Conservation (phyloP, 1,140 invertebrate species). For the Lordiphosa mommai region DNA sequence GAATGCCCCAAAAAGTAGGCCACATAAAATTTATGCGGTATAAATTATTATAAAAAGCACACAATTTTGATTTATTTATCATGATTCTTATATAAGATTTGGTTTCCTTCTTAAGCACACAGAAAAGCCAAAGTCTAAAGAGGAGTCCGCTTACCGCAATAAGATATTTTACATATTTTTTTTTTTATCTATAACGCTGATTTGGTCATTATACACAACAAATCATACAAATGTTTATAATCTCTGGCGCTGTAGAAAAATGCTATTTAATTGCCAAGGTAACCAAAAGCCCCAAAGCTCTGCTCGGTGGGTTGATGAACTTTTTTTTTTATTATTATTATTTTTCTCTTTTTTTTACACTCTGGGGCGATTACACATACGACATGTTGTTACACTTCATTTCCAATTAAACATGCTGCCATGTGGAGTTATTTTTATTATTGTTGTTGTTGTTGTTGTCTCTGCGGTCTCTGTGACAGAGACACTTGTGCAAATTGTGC, state of each 20-base stretch:
- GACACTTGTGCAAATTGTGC: conserved; percentile 28
- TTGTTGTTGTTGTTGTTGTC: conserved; percentile 5
- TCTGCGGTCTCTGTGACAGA: conserved; percentile 1
- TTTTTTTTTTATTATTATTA: conserved; percentile 20
- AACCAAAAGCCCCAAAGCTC: conserved; percentile 17
- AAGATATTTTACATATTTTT: no score
- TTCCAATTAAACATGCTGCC: conserved; percentile 47
- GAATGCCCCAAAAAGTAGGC: no score
- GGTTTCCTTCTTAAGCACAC: no score
- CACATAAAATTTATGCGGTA: no score
- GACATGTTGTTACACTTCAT: conserved; percentile 35
- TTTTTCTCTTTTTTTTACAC: neutral
- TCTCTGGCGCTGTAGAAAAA: conserved; percentile 4
- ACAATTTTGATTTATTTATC: no score
- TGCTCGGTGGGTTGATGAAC: conserved; percentile 24
- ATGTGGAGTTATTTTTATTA: conserved; percentile 8
- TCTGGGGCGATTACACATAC: conserved; percentile 17
- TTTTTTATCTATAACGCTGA: no score
- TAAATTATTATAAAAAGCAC: no score
- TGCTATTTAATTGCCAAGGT: conserved; percentile 46
- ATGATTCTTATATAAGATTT: no score
- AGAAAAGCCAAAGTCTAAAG: no score
- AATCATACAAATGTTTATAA: conserved; percentile 3
- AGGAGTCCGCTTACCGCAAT: no score
- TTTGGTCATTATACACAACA: no score